Evolutionary conservation across 2,888 invertebrate species (phyloP).

Genomic region (Plutella xylostella): DNA sequence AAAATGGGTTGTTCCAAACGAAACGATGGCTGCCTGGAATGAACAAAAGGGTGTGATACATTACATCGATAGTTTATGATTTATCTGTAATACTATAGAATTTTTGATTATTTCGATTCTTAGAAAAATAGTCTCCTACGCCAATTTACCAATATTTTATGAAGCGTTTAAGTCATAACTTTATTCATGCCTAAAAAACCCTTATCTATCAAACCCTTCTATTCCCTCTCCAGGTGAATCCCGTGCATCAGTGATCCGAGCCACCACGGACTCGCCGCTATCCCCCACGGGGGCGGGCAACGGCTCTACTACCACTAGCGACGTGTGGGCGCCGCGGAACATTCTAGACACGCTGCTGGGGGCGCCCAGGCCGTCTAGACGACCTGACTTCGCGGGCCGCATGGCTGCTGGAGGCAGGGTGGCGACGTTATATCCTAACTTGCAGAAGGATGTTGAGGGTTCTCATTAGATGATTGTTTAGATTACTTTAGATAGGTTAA

Average conservation of each 20-base stretch:
- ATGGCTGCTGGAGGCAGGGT: conserved; percentile 73
- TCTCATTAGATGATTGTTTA: conserved; percentile 27
- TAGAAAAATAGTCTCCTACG: no score
- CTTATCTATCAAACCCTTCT: no score
- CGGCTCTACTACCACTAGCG: conserved; percentile 29
- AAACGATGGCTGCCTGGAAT: no score
- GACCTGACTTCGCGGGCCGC: conserved; percentile 73
- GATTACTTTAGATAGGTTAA: not conserved
- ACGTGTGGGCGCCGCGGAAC: conserved; percentile 58
- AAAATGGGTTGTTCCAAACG: no score
- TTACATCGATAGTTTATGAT: no score
- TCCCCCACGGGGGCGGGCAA: conserved; percentile 77
- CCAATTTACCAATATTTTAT: no score
- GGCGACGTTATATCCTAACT: conserved; percentile 81
- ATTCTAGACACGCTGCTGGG: conserved; percentile 67
- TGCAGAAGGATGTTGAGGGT: conserved; percentile 57
- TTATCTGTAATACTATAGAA: no score
- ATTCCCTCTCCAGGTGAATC: conserved; percentile 45
- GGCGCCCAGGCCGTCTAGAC: conserved; percentile 58
- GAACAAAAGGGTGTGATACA: no score
- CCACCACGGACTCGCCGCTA: conserved; percentile 88
- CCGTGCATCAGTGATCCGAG: conserved; percentile 65
- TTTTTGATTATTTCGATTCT: no score
- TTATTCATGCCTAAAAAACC: no score
- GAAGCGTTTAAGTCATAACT: no score